These are phyloP conservation scores for Meiosimyza platycephala DNA, from an alignment of 2,888 invertebrate species.

Conservation along the genomic window DNA sequence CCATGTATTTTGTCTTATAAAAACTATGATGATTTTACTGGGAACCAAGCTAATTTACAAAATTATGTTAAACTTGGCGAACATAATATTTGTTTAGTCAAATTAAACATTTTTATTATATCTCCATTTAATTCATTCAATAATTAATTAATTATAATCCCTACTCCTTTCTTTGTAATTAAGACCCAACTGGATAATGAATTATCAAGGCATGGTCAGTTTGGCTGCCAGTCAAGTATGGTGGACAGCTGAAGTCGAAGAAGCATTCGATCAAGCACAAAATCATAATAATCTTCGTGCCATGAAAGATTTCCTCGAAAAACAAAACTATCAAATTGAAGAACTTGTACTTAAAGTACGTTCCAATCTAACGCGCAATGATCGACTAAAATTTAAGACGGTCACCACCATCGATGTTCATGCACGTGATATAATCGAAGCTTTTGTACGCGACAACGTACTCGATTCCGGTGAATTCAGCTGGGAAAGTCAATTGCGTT, in stretches of 20 bases:
- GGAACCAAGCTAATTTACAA: no score
- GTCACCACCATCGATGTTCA: conserved; percentile 93
- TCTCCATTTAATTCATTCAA: no score
- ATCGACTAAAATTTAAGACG: conserved; percentile 88
- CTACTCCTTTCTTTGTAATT: conserved; percentile 5
- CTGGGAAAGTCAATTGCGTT: conserved; percentile 93
- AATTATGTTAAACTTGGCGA: no score
- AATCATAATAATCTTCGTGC: conserved; percentile 82
- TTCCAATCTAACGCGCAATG: conserved; percentile 80
- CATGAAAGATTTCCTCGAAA: conserved; percentile 88
- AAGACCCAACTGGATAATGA: conserved; percentile 88
- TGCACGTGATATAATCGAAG: conserved; percentile 89
- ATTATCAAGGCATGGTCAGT: conserved; percentile 89
- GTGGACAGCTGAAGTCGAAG: conserved; percentile 97
- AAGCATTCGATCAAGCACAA: conserved; percentile 77
- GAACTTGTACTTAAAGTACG: conserved; percentile 81
- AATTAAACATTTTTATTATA: background rate
- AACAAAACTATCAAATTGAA: conserved; percentile 83
- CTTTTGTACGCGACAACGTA: conserved; percentile 83
- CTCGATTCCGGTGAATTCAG: conserved; percentile 87
- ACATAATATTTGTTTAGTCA: no score
- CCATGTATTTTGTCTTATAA: no score
- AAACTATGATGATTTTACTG: no score
- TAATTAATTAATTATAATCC: background rate
- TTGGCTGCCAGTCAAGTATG: conserved; percentile 89